Conservation (phyloP, 1,140 invertebrate genomes). For the Drosophila biarmipes region DNA sequence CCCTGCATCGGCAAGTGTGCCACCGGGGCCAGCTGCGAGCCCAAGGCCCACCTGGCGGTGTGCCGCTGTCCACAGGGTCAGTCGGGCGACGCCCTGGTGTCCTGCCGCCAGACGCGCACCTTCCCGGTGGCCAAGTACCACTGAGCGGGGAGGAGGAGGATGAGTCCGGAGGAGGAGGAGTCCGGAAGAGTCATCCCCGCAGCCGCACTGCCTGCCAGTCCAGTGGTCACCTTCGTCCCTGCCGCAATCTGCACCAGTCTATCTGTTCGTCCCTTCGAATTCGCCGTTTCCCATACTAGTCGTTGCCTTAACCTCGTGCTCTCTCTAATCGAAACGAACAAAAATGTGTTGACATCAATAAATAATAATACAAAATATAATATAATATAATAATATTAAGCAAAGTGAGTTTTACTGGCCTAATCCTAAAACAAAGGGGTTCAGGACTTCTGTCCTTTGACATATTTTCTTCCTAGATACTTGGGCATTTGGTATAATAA, state of each 20-base stretch:
- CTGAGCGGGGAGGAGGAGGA: constrained; percentile 25
- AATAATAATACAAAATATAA: constrained; percentile 19
- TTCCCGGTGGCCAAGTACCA: constrained; percentile 83
- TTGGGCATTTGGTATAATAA: neutral
- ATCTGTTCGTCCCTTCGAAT: neutral
- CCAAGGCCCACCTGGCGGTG: constrained; percentile 89
- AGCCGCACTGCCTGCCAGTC: constrained; percentile 67
- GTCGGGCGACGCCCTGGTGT: constrained; percentile 89
- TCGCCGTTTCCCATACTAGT: constrained; percentile 32
- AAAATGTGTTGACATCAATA: constrained; percentile 20
- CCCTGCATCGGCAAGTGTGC: constrained; percentile 93
- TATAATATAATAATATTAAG: constrained; percentile 30
- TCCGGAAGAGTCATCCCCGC: constrained; percentile 8
- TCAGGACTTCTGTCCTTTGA: too few species aligned
- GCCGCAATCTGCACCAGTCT: constrained; percentile 6
- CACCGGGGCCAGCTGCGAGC: constrained; percentile 85
- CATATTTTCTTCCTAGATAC: too few species aligned
- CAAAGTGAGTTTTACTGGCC: neutral
- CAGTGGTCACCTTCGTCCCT: constrained; percentile 11
- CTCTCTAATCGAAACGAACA: constrained; percentile 1
- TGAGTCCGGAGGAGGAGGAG: constrained; percentile 2
- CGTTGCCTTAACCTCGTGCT: constrained; percentile 38
- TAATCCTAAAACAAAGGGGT: too few species aligned
- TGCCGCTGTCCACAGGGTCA: constrained; percentile 93
- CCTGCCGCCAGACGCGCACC: constrained; percentile 77